phyloP scores from a whole-genome alignment of 2,888 invertebrate species.

The Nomada ruficornis region DNA sequence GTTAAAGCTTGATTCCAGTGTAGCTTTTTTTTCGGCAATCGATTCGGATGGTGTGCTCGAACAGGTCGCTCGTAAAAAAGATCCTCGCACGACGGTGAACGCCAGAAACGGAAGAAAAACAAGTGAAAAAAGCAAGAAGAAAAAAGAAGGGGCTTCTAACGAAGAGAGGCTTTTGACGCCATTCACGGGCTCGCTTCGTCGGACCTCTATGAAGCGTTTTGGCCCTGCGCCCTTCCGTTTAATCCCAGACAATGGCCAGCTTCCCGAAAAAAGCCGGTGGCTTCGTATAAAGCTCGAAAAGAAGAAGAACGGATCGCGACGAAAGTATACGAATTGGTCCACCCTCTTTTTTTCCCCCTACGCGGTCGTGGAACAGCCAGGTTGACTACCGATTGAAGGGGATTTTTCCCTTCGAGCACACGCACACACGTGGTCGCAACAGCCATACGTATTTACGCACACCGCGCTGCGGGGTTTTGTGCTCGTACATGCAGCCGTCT shows the following conservation, averaged over 20 bases:
- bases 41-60: conserved; percentile 6
- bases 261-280: conserved; percentile 43
- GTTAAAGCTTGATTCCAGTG: conserved; percentile 26
- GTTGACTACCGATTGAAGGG: conserved; percentile 54
- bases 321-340: conserved; percentile 34
- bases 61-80: conserved; percentile 3
- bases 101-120: conserved; percentile 16
- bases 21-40: conserved; percentile 21
- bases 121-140: conserved; percentile 6
- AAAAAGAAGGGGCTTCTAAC: conserved; percentile 36
- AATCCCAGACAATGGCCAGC: conserved; percentile 62
- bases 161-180: conserved; percentile 50
- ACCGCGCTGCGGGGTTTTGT: conserved; percentile 37
- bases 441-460: neutral
- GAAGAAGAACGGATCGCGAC: conserved; percentile 33
- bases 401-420: conserved; percentile 41
- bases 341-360: neutral
- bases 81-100: conserved; percentile 1
- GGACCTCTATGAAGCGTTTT: conserved; percentile 51
- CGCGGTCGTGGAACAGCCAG: conserved; percentile 12
- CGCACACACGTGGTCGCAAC: neutral
- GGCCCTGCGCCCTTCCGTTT: conserved; percentile 58
- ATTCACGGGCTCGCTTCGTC: conserved; percentile 31
- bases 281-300: conserved; percentile 22
- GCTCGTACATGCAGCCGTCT: conserved; percentile 27